Conservation (phyloP, 2,888 invertebrate genomes). For the Xylocampa areola region DNA sequence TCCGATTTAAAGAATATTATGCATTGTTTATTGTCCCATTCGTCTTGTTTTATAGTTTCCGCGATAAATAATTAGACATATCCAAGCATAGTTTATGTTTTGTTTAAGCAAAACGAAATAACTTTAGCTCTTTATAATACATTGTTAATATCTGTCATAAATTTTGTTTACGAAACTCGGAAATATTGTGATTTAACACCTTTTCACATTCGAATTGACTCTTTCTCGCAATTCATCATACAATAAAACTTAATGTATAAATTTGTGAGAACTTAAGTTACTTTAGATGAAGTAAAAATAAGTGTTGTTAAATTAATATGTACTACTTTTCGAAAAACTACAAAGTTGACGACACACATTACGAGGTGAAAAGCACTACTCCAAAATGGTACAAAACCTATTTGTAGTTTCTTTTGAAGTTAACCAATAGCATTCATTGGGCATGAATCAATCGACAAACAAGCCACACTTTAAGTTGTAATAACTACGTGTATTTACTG, state of each 20-base stretch:
- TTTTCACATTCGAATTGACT: conserved; percentile 12
- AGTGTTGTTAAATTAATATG: too few species aligned
- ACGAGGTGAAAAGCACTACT: conserved; percentile 36
- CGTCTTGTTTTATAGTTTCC: conserved; percentile 57
- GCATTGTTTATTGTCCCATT: conserved; percentile 60
- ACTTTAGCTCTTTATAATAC: conserved; percentile 30
- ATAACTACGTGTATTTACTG: conserved; percentile 54
- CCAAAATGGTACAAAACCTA: conserved; percentile 34
- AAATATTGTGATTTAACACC: conserved; percentile 35
- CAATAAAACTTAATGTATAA: conserved; percentile 15
- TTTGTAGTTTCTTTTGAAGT: conserved; percentile 48
- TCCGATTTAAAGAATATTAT: conserved; percentile 46
- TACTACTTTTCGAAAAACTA: background rate
- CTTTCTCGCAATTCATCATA: conserved; percentile 18
- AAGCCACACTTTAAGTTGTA: conserved; percentile 52
- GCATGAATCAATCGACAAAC: conserved; percentile 63
- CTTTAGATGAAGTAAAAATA: too few species aligned
- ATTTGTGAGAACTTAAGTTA: background rate
- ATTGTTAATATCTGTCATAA: conserved; percentile 33
- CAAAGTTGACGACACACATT: conserved; percentile 5
- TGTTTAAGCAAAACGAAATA: conserved; percentile 46
- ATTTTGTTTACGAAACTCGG: conserved; percentile 46
- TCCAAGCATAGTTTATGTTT: conserved; percentile 50
- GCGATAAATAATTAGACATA: conserved; percentile 53
- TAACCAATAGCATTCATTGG: conserved; percentile 49